Conservation (phyloP, 2,113 vertebrate genomes). For the Dasypus novemcinctus region DNA sequence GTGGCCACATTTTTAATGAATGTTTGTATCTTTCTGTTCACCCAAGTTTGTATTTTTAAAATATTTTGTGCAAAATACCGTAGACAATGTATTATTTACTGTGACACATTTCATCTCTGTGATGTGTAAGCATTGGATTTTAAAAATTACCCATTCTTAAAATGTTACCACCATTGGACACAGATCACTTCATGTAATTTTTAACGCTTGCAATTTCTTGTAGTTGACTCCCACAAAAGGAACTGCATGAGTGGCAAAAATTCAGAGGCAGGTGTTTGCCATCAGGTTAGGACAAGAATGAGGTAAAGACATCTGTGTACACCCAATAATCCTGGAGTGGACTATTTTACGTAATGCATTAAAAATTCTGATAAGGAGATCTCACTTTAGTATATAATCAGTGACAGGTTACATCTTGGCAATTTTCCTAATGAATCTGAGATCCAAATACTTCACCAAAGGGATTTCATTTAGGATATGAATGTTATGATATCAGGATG, state of each 20-base stretch:
- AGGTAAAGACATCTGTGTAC: not conserved
- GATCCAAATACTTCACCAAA: not conserved
- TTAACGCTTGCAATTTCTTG: not conserved
- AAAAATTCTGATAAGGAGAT: not conserved
- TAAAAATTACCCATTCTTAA: not conserved
- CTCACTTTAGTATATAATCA: not conserved
- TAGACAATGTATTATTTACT: not conserved
- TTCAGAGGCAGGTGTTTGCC: not conserved
- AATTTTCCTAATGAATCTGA: not conserved
- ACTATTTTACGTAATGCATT: not conserved
- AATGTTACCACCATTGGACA: not conserved
- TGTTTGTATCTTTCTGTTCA: slow-evolving; percentile 28
- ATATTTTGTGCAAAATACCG: not conserved
- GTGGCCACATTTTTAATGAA: slow-evolving; percentile 27
- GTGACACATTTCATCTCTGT: not conserved
- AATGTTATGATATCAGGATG: not conserved
- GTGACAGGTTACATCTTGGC: not conserved
- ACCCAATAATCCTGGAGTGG: not conserved
- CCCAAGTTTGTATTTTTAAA: slow-evolving; percentile 49
- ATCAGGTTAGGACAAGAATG: not conserved
- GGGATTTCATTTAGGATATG: not conserved
- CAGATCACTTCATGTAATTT: not conserved
- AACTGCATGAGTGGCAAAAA: not conserved
- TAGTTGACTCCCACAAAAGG: not conserved
- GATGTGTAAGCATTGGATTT: not conserved